Base-by-base conservation (phyloP, 1,140 invertebrate genomes). In the Neoseiulus cucumeris region DNA sequence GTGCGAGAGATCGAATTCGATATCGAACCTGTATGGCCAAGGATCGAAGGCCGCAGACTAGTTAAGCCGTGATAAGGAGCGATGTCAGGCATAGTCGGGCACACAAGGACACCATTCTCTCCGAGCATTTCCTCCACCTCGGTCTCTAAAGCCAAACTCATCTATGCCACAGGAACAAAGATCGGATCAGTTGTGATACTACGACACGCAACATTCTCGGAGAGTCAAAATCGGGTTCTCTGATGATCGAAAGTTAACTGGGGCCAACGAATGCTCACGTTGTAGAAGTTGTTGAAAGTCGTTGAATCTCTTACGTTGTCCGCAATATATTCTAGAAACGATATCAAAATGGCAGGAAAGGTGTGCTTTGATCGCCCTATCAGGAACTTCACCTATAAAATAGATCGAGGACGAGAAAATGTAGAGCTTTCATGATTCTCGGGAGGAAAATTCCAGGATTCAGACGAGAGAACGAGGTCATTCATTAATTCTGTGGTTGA, bases 281-380 rank as follows among this genome's bases (percentile, higher is more conserved):
- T 4, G 33, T 39, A 39, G 9, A 39, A 39, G 9, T 39, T 9
- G 4, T 39, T 39, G 4, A 39, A 4, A 39, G 9, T 4, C 33
- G 33, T 6, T 9, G 33, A 39, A 9, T 39, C 33, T 39, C 9
- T 39, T 39, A 17, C 6, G 22, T 18, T 65, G 17, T 42, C 75
- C 4, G 82, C 81, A 0, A 78, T 75, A 69, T 81, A 82, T 74
- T 91, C 84, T 68, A 84, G 76, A 9, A 85, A 68, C 0, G 83
- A 84, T 0, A 90, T 84, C 0, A 83, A 71, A 1, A 95, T 76
- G 1, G 84, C 89, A 66, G 90, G 85, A 14, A 94, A 80, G 0
- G 90, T 94, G 72, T 94, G 87, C 45, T 85, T 80, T 1, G 90
- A 90, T 22, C 76, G 72, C 0, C 84, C 80, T 17, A 89, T 72